A percentile compares a stretch with the other conserved stretches of the same genome.
These are phyloP conservation scores for Caerostris extrusa DNA, from an alignment of 1,140 invertebrate genomes.

Conservation along the genomic window DNA sequence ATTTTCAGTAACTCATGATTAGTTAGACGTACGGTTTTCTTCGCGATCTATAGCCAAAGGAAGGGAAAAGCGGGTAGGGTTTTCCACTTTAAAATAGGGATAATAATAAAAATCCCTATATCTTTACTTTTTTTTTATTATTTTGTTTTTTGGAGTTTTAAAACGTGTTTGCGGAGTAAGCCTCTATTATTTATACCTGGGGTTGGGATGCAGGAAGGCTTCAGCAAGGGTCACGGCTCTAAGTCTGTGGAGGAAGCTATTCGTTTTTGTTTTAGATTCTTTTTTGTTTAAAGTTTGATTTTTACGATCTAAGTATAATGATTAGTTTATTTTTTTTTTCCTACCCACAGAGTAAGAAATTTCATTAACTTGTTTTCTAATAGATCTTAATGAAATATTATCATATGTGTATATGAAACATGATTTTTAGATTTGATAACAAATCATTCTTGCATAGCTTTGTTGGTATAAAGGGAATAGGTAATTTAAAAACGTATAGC, in stretches of 20 bases:
- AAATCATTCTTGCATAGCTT: no score
- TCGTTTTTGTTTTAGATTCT: constrained; percentile 5
- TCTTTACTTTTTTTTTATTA: background rate
- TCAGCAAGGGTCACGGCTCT: constrained; percentile 16
- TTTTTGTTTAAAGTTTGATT: constrained; percentile 31
- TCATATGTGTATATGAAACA: no score
- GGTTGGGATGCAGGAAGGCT: background rate
- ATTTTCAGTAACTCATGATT: constrained; percentile 72
- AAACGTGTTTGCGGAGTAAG: constrained; percentile 41
- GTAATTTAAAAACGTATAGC: no score
- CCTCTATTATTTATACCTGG: constrained; percentile 43
- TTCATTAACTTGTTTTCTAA: no score
- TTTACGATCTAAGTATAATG: background rate
- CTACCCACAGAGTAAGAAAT: no score
- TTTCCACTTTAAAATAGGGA: constrained; percentile 12
- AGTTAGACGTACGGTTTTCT: constrained; percentile 11
- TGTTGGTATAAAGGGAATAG: no score
- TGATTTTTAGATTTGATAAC: no score
- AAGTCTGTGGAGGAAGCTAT: background rate
- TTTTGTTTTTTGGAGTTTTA: background rate
- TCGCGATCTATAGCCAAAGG: background rate
- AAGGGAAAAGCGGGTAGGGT: background rate
- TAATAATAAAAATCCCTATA: background rate
- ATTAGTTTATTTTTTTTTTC: no score
- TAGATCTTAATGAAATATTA: no score